phyloP scores from a whole-genome alignment of 2,797 vertebrate genomes.

The Rhodeus uyekii region DNA sequence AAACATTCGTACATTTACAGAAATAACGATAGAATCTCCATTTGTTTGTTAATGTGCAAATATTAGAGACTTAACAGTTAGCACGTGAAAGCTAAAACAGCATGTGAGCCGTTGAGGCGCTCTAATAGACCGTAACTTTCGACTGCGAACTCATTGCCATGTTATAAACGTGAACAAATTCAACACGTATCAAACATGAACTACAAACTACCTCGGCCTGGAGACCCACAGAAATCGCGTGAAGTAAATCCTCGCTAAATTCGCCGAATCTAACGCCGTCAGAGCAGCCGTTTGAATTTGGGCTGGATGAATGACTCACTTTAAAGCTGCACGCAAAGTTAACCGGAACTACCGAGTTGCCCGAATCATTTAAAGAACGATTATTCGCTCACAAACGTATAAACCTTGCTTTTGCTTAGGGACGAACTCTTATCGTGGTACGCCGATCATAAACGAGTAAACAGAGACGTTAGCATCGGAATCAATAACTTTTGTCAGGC shows the following conservation, averaged over 20 bases:
- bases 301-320: constrained; percentile 36
- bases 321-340: constrained; percentile 30
- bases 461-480: background rate
- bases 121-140: background rate
- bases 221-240: background rate
- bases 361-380: background rate
- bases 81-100: background rate
- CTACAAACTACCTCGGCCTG: background rate
- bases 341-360: constrained; percentile 40
- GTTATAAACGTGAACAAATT: background rate
- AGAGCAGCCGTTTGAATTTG: background rate
- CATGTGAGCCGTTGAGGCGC: too few relatives aligned
- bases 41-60: background rate
- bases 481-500: constrained; percentile 41
- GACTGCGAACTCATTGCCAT: background rate
- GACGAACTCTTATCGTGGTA: background rate
- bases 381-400: background rate
- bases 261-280: background rate
- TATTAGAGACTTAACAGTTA: background rate
- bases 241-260: background rate
- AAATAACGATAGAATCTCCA: background rate
- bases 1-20: background rate
- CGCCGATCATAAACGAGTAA: background rate
- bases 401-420: background rate
- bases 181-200: background rate